Evolutionary conservation across 1,140 invertebrate species (phyloP).

Genomic region (Vanessa atalanta): DNA sequence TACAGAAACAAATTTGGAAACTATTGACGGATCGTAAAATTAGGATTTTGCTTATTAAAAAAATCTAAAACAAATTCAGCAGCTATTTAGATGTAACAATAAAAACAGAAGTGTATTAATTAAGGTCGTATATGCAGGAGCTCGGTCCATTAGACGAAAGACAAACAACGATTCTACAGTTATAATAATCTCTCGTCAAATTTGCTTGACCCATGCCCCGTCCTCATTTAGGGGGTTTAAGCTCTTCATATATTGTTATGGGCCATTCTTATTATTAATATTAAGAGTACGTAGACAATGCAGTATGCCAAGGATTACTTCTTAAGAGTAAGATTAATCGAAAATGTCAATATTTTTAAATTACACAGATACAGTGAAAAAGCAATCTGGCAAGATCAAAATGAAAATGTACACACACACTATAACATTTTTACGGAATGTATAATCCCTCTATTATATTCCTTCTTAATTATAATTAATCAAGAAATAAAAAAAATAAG

Average conservation of each 20-base stretch:
- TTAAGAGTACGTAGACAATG: not conserved
- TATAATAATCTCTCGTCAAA: conserved; percentile 74
- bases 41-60: not conserved
- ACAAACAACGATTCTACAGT: conserved; percentile 63
- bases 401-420: too few relatives aligned
- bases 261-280: conserved; percentile 5
- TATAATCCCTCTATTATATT: too few relatives aligned
- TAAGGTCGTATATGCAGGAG: conserved; percentile 60
- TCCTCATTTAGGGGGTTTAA: conserved; percentile 38
- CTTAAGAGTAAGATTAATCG: not conserved
- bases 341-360: not conserved
- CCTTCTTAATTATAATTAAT: too few relatives aligned
- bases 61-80: not conserved
- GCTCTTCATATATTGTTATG: conserved; percentile 39
- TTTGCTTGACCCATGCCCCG: conserved; percentile 64
- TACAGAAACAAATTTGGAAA: too few relatives aligned
- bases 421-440: too few relatives aligned
- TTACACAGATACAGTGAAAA: not conserved
- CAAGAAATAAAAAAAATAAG: too few relatives aligned
- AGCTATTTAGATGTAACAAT: not conserved
- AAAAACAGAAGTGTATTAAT: conserved; percentile 48
- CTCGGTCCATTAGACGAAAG: conserved; percentile 71
- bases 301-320: not conserved
- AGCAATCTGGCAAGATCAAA: too few relatives aligned
- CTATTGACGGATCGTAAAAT: not conserved